Base-by-base conservation (phyloP, 2,113 vertebrate species). In the Lepisosteus oculatus region DNA sequence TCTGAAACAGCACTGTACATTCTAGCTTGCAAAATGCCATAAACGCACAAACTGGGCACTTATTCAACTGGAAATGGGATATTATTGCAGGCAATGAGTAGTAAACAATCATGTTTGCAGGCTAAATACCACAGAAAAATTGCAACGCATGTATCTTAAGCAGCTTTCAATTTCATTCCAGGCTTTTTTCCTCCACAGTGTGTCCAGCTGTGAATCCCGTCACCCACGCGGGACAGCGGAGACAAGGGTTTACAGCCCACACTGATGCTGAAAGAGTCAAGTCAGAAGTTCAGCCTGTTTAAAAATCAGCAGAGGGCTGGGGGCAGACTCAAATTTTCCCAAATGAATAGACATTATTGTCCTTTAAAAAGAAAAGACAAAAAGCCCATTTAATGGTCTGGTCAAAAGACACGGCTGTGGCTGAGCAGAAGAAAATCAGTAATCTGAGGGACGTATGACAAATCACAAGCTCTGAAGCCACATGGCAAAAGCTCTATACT, bases 11-110 rank as follows among this genome's bases (percentile, higher is more conserved):
- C 59, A 77, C 75, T 73, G 77, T 12, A 61, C 70, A 67, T 55
- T 13, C 42, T 6, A 17, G 73, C 55, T 43, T 68, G 68, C 45
- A 68, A 74, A 67, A 67, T 71, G 71, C 63, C 65, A 59, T 65
- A 75, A 76, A 78, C 71, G 72, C 54, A 55, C 42, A 73, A 74
- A 69, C 68, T 51, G 69, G 76, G 61, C 70, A 77, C 70, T 67
- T 45, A 65, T 67, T 82, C 73, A 75, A 63, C 51, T 65, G 42
- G 61, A 75, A 77, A 82, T 77, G 78, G 74, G 74, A 80, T 77
- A 75, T 44, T 62, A 77, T 9, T 43, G 56, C 56, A 8, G 9
- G 55, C 9, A 43, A 43, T 61, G 56, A 61, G 67, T 57, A 51
- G 73, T 43, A 75, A 67, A 71, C 74, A 75, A 51, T 62, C 45